A percentile compares a stretch with the other conserved stretches of the same genome.
phyloP scores from a whole-genome alignment of 2,113 vertebrate genomes.

The Xiphophorus maculatus region DNA sequence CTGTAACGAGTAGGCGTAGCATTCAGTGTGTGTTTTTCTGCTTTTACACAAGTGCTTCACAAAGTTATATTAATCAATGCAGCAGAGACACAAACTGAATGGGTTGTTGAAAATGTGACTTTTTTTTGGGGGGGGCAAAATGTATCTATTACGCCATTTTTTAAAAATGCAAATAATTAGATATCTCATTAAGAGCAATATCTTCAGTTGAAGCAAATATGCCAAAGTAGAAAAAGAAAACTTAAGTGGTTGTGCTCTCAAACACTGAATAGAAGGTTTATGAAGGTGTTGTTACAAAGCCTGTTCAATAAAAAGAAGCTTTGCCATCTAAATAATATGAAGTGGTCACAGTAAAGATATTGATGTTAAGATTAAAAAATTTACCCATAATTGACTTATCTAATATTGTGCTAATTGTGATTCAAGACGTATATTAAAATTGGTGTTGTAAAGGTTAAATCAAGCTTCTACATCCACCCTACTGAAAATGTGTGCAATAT shows the following conservation, averaged over 20 bases:
- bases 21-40: background rate
- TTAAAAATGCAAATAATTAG: background rate
- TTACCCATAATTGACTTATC: too few species aligned
- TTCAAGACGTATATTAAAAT: background rate
- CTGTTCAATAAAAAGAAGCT: too few species aligned
- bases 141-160: background rate
- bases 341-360: background rate
- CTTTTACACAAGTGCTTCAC: background rate
- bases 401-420: too few species aligned
- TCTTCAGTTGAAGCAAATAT: background rate
- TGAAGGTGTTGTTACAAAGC: background rate
- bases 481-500: background rate
- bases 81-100: background rate
- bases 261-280: background rate
- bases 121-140: background rate
- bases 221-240: background rate
- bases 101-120: background rate
- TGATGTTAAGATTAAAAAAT: background rate
- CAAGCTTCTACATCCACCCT: background rate
- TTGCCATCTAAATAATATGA: background rate
- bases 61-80: background rate
- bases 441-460: background rate
- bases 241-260: background rate
- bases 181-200: background rate
- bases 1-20: background rate